Percentiles rank a stretch among this genome's conserved stretches.
These are phyloP conservation scores for Cyanoliseus patagonus DNA, from an alignment of 2,113 vertebrate genomes.

Conservation along the genomic window DNA sequence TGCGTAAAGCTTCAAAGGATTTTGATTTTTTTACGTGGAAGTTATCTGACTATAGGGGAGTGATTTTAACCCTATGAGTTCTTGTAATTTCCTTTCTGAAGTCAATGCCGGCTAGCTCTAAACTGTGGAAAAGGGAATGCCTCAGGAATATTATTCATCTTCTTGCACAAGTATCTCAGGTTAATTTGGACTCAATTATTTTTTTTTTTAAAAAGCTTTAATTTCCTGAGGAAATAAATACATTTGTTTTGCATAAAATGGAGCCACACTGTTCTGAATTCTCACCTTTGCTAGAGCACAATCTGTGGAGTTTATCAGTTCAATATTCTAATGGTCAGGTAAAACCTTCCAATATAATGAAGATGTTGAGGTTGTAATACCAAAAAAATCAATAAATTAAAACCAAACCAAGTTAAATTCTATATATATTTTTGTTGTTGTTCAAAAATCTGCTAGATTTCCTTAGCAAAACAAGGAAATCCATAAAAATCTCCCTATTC, in stretches of 20 bases:
- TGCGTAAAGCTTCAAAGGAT: background rate
- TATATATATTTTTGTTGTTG: background rate
- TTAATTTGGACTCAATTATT: background rate
- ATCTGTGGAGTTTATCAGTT: background rate
- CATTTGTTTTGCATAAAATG: background rate
- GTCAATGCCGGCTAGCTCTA: background rate
- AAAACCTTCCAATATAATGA: background rate
- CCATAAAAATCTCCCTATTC: background rate
- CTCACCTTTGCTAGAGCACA: background rate
- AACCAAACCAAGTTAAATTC: background rate
- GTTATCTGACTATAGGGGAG: background rate
- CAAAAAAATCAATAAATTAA: background rate
- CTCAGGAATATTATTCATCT: background rate
- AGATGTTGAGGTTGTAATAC: background rate
- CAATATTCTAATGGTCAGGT: background rate
- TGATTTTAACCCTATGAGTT: background rate
- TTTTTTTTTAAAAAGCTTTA: background rate
- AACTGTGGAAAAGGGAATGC: background rate
- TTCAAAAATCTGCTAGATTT: background rate
- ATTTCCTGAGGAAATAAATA: background rate
- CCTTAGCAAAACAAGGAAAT: background rate
- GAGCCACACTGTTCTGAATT: background rate
- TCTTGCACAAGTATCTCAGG: background rate
- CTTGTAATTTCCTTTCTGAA: background rate
- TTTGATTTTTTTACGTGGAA: background rate